Evolutionary conservation across 2,113 vertebrate genomes (phyloP), one percentile per base, ranked within the genome.

Genomic region (Otolemur garnettii): DNA sequence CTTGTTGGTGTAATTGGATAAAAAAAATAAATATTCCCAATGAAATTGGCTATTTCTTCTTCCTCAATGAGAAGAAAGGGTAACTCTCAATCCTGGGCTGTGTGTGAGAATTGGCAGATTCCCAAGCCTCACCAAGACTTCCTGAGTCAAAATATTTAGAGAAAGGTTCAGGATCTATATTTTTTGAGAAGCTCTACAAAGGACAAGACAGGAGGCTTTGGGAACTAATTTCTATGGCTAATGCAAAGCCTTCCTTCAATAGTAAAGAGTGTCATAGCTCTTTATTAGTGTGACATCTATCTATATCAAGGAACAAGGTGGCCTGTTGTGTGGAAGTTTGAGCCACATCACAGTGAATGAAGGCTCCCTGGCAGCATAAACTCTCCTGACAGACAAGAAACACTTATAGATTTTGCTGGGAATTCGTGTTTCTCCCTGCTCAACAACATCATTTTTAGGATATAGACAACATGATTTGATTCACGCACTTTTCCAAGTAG

Each of bases 11-110:
- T 92, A 85, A 82, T 42, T 64, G 17, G 28, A 64, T 87, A 15
- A 83, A 83, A 38, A 88, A 92, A 86, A 59, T 91, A 82, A 89
- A 90, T 45, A 88, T 77, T 93, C 74, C 30, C 55, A 93, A 57
- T 53, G 50, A 92, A 62, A 66, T 14, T 81, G n/a, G 4, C 50
- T 91, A 12, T 78, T 82, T 94, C 21, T 86, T 71, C 55, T 85
- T 94, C n/a, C 57, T 83, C 3, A 86, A 13, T 79, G 57, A n/a
- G 55, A 17, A 45, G 64, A 71, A 30, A 42, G 78, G 7, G 7
- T 42, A 64, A 62, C 84, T 87, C 33, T 86, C 28, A 94, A 95
- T 79, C n/a, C 10, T 80, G 38, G 57, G 24, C 18, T 79, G 53
- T 59, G 13, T 8, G 28, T 82, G 55, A 90, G 45, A 93, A 84